Evolutionary conservation across 2,888 invertebrate species (phyloP).

Genomic region (Drosophila mimica): DNA sequence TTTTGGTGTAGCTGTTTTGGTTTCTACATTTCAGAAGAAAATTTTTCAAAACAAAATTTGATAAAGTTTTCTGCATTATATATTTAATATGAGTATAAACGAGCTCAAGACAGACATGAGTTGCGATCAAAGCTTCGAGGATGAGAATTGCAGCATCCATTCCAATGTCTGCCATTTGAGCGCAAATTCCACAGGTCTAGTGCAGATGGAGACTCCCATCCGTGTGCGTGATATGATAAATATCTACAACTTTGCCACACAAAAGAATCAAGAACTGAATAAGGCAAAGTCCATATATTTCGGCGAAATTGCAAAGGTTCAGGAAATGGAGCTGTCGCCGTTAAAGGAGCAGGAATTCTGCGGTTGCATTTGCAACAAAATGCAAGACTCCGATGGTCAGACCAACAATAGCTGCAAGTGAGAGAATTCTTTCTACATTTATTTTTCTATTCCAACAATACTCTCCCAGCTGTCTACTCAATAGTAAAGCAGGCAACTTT

Average conservation of each 20-base stretch:
- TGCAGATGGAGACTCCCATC: constrained; percentile 51
- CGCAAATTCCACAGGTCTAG: constrained; percentile 5
- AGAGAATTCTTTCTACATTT: not conserved
- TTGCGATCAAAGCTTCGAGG: constrained; percentile 33
- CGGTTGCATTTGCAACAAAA: constrained; percentile 26
- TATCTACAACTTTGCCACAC: constrained; percentile 76
- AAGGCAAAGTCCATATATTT: constrained; percentile 74
- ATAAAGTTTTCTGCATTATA: constrained; percentile 24
- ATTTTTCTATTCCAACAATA: not conserved
- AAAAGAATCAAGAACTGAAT: constrained; percentile 69
- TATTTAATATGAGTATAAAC: constrained; percentile 40
- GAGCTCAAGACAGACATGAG: constrained; percentile 30
- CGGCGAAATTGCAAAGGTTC: constrained; percentile 48
- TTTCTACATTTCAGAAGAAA: constrained; percentile 47
- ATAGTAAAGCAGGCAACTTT: constrained; percentile 31
- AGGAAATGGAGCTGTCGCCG: constrained; percentile 12
- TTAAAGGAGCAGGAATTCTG: constrained; percentile 37
- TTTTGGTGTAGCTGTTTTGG: constrained; percentile 44
- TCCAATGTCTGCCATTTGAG: constrained; percentile 41
- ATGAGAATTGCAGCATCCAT: constrained; percentile 55
- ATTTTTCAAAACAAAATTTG: constrained; percentile 34
- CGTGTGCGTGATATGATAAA: constrained; percentile 83
- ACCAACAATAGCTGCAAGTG: constrained; percentile 15
- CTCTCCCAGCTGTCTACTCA: constrained; percentile 2
- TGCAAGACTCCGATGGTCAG: constrained; percentile 1